Evolutionary conservation across 2,888 invertebrate genomes (phyloP).

Genomic region (Machimus rusticus): DNA sequence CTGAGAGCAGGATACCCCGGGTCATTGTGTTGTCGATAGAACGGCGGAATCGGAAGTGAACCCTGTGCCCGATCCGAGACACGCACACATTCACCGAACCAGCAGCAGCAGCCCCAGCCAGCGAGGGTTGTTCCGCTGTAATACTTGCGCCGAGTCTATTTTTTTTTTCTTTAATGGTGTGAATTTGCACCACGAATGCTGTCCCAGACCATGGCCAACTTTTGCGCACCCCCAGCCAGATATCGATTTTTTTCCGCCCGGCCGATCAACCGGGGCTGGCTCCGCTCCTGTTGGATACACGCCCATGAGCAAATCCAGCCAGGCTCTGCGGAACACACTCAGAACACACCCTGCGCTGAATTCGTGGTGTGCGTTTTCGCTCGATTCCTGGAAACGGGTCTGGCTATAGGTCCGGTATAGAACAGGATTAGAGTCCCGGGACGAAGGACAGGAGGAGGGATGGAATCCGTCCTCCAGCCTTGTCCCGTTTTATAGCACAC

Average conservation of each 20-base stretch:
- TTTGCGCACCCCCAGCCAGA: constrained; percentile 46
- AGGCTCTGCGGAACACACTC: background rate
- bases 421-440: background rate
- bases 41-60: constrained; percentile 28
- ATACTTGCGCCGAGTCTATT: background rate
- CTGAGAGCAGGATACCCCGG: background rate
- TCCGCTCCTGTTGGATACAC: constrained; percentile 9
- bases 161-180: background rate
- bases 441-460: constrained; percentile 8
- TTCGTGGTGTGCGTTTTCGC: background rate
- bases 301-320: background rate
- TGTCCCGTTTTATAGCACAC: constrained; percentile 27
- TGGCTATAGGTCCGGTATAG: background rate
- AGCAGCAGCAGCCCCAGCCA: background rate
- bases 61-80: background rate
- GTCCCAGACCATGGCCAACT: constrained; percentile 58
- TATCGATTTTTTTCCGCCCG: constrained; percentile 36
- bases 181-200: constrained; percentile 38
- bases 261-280: constrained; percentile 29
- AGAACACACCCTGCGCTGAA: background rate
- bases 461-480: constrained; percentile 15
- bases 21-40: constrained; percentile 14
- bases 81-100: background rate
- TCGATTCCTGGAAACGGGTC: background rate
- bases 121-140: background rate